Evolutionary conservation across 1,140 invertebrate genomes (phyloP), one percentile per base, ranked within the genome.

Genomic region (Drosophila pandora): DNA sequence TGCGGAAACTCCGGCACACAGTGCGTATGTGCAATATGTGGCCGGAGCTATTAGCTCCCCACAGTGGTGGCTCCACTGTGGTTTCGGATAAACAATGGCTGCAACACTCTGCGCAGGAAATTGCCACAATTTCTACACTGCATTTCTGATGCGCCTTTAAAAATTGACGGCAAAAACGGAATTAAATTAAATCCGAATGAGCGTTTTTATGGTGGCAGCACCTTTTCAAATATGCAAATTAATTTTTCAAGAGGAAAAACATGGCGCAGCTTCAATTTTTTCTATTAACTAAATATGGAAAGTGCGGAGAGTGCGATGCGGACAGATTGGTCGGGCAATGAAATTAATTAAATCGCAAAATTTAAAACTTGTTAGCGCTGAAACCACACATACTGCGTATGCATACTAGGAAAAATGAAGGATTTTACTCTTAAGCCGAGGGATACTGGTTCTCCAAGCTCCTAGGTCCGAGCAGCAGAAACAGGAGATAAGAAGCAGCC

Each of bases 141-240:
- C 21, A 63, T 50, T 50, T 49, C 2, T 25, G 25, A 23, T 30
- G 45, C 37, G 25, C 21, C 43, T 21, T 60, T 25, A 17, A 49
- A 57, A 30, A 30, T 57, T 57, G 17, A 22, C 25, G 22, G 21
- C 7, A 49, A 55, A 50, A 49, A 30, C 12, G 13, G 9, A 34
- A 67, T 52, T 8, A 43, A 41, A 67, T 67, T 52, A 49, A 64
- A 67, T 64, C 28, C 64, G 37, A 22, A 64, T 34, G 28, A 52
- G 13, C 59, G 47, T 63, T 63, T 64, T 64, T 63, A 63, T 52
- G 58, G 34, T 8, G 2, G 10, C n/a, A 21, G n/a, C 17, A 7
- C 21, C 58, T 52, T 67, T 32, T 63, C 12, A 52, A 63, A 52
- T 52, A 52, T 67, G 63, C 47, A 67, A 67, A 64, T 67, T 52